These are phyloP conservation scores for Tinea trinotella DNA, from an alignment of 2,888 invertebrate genomes.

Conservation along the genomic window DNA sequence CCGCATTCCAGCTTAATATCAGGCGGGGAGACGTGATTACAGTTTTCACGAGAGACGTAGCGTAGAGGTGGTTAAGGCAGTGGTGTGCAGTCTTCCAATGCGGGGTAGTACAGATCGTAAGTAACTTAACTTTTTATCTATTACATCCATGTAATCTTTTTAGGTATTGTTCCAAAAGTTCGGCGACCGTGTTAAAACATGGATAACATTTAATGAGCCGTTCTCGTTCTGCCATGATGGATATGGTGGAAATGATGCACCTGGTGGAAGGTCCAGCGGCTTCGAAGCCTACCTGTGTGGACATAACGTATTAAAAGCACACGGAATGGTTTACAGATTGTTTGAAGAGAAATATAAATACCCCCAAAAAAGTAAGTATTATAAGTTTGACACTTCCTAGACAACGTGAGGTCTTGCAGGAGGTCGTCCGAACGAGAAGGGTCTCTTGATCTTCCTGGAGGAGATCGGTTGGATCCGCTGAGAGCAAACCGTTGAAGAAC, in stretches of 20 bases:
- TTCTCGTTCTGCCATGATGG: constrained; percentile 54
- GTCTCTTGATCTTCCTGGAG: no score
- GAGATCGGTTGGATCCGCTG: no score
- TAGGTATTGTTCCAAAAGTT: constrained; percentile 62
- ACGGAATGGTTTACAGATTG: constrained; percentile 74
- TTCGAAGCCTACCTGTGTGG: constrained; percentile 74
- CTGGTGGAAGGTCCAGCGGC: constrained; percentile 60
- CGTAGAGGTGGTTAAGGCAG: no score
- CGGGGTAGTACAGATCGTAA: no score
- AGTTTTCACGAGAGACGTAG: no score
- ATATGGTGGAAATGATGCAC: constrained; percentile 65
- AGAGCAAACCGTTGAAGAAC: no score
- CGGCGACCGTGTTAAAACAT: constrained; percentile 60
- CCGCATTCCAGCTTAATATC: no score
- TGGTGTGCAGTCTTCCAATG: no score
- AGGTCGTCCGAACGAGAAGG: neutral
- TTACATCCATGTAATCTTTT: no score
- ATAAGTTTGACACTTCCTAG: neutral
- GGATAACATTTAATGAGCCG: constrained; percentile 80
- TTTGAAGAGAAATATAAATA: constrained; percentile 58
- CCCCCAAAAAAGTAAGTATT: neutral
- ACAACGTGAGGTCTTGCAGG: neutral
- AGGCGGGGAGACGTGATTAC: no score
- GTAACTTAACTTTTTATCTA: no score
- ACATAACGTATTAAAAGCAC: constrained; percentile 76